Evolutionary conservation across 2,888 invertebrate species (phyloP).

Genomic region (Agrotis exclamationis): DNA sequence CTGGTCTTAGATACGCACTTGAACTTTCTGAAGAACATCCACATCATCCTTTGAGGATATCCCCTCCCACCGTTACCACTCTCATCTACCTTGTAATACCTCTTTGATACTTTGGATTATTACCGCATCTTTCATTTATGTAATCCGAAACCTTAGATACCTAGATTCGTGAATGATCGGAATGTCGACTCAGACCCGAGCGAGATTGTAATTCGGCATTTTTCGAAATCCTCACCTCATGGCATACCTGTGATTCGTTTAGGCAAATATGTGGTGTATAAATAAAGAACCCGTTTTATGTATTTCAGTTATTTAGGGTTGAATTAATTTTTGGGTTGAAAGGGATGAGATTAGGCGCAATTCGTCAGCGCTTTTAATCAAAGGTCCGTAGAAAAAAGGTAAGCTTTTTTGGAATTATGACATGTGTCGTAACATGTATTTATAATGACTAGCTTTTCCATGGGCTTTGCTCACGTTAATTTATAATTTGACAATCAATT

Average conservation of each 20-base stretch:
- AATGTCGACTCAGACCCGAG: constrained; percentile 37
- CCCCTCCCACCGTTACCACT: no score
- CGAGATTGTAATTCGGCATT: constrained; percentile 35
- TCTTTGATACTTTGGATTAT: no score
- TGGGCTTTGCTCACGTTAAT: no score
- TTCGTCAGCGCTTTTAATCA: neutral
- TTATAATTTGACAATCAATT: no score
- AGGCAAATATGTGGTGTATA: constrained; percentile 24
- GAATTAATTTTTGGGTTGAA: constrained; percentile 17
- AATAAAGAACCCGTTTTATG: constrained; percentile 20
- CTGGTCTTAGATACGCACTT: no score
- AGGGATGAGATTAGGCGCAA: neutral
- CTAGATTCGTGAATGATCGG: constrained; percentile 39
- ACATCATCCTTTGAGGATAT: no score
- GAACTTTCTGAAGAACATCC: no score
- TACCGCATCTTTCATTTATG: no score
- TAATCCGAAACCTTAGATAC: neutral
- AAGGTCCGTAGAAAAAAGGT: neutral
- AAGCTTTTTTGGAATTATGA: no score
- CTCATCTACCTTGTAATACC: no score
- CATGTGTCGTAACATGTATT: no score
- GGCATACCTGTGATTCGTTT: constrained; percentile 30
- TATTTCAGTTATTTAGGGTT: constrained; percentile 15
- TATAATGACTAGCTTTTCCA: no score
- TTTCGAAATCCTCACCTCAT: constrained; percentile 12